Percentiles rank a stretch among this genome's conserved stretches.
Evolutionary conservation across 2,888 invertebrate species (phyloP).

Genomic region (Platycnemis pennipes): DNA sequence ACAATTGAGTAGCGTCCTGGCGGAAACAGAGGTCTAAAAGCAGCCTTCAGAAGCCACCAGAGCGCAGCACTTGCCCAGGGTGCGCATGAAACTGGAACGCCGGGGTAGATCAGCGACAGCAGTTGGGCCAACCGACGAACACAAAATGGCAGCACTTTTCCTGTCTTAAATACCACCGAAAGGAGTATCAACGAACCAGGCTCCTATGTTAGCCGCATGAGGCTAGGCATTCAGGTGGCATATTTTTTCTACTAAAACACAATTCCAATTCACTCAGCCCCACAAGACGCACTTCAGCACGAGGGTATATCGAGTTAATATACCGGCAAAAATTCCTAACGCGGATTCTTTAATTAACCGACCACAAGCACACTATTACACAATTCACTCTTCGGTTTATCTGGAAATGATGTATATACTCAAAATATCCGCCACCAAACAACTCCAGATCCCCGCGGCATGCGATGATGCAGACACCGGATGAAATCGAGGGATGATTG

Average conservation of each 20-base stretch:
- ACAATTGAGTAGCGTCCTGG: constrained; percentile 64
- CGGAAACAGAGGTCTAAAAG: constrained; percentile 43
- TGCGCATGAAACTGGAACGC: constrained; percentile 67
- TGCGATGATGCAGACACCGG: constrained; percentile 59
- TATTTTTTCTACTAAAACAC: neutral
- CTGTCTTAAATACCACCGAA: constrained; percentile 21
- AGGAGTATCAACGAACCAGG: neutral
- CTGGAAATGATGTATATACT: neutral
- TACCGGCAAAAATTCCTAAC: constrained; percentile 13
- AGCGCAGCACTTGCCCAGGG: constrained; percentile 63
- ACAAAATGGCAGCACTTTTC: constrained; percentile 49
- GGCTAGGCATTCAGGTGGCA: neutral
- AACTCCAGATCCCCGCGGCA: constrained; percentile 56
- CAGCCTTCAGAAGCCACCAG: constrained; percentile 61
- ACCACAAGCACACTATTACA: constrained; percentile 18
- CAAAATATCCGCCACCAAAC: constrained; percentile 42
- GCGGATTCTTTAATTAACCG: neutral
- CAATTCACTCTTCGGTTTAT: neutral
- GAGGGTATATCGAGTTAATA: neutral
- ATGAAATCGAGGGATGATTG: constrained; percentile 55
- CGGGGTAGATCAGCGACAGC: constrained; percentile 38
- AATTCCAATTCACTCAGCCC: neutral
- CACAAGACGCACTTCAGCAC: constrained; percentile 39
- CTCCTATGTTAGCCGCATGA: neutral
- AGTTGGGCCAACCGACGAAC: constrained; percentile 53